Conservation (phyloP, 2,113 vertebrate genomes). For the Micronisus gabar region DNA sequence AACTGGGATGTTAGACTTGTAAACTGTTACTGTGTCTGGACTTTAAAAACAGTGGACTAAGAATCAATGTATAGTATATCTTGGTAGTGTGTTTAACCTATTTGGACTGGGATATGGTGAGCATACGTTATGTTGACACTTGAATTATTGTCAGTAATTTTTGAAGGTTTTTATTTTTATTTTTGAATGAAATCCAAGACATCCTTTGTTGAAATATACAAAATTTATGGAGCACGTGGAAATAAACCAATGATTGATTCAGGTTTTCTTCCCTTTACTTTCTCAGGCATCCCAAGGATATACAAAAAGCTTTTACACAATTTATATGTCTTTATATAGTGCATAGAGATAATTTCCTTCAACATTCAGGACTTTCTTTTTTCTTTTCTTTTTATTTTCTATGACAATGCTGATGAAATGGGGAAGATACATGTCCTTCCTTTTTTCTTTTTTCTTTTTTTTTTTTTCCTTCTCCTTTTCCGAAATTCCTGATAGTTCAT, state of each 20-base stretch:
- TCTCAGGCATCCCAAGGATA: not conserved
- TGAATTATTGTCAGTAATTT: not conserved
- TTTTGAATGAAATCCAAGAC: not conserved
- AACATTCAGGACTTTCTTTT: not conserved
- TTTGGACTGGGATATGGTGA: not conserved
- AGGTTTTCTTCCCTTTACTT: not conserved
- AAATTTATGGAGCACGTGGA: not conserved
- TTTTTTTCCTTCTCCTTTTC: fast-evolving
- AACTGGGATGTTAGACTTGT: not conserved
- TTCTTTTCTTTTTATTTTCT: not conserved
- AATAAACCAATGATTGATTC: not conserved
- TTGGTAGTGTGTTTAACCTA: not conserved
- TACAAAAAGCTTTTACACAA: not conserved
- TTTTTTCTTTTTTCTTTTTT: too few relatives aligned
- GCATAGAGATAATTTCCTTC: not conserved
- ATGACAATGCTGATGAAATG: not conserved
- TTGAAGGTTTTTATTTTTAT: not conserved
- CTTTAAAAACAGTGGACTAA: not conserved
- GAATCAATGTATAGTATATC: not conserved
- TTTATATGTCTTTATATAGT: not conserved
- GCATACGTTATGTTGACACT: not conserved
- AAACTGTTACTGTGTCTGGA: not conserved
- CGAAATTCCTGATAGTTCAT: not conserved
- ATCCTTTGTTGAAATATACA: not conserved
- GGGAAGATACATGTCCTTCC: fast-evolving